These are phyloP conservation scores for Sandelia bainsii DNA, from an alignment of 2,797 vertebrate species.

Conservation along the genomic window DNA sequence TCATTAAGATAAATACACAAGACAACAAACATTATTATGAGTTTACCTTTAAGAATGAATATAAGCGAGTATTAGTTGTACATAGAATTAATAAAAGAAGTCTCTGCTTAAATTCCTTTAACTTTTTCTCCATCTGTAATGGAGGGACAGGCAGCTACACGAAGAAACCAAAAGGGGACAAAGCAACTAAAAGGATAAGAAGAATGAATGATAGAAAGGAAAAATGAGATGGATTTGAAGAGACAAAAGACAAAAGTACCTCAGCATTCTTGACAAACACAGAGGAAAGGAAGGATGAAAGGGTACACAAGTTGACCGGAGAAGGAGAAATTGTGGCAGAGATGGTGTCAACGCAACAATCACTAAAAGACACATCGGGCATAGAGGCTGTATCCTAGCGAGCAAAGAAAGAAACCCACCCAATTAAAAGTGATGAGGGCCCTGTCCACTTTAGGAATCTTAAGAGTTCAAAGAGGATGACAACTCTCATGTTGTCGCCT, in stretches of 20 bases:
- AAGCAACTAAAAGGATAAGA: not conserved
- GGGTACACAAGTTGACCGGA: conserved; percentile 56
- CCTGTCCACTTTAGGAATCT: not conserved
- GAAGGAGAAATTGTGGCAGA: conserved; percentile 38
- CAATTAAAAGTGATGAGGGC: conserved; percentile 4
- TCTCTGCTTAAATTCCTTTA: conserved; percentile 1
- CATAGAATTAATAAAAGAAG: conserved; percentile 6
- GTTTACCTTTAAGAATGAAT: conserved; percentile 39
- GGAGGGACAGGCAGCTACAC: not conserved
- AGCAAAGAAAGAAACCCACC: conserved; percentile 57
- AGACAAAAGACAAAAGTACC: conserved; percentile 65
- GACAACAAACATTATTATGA: conserved; percentile 29
- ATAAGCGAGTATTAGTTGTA: conserved; percentile 13
- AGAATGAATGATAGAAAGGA: not conserved
- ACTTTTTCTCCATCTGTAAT: not conserved
- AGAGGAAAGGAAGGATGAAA: conserved; percentile 76
- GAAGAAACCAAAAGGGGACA: not conserved
- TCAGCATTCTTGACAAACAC: conserved; percentile 78
- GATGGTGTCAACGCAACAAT: conserved; percentile 17
- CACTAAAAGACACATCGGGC: not conserved
- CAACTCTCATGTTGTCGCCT: not conserved
- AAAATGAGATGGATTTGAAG: not conserved
- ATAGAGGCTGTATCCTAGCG: conserved; percentile 60
- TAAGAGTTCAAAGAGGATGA: conserved; percentile 17
- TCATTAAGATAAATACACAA: conserved; percentile 10